These are phyloP conservation scores for Vulpes lagopus DNA, from an alignment of 2,113 vertebrate species.

Conservation along the genomic window DNA sequence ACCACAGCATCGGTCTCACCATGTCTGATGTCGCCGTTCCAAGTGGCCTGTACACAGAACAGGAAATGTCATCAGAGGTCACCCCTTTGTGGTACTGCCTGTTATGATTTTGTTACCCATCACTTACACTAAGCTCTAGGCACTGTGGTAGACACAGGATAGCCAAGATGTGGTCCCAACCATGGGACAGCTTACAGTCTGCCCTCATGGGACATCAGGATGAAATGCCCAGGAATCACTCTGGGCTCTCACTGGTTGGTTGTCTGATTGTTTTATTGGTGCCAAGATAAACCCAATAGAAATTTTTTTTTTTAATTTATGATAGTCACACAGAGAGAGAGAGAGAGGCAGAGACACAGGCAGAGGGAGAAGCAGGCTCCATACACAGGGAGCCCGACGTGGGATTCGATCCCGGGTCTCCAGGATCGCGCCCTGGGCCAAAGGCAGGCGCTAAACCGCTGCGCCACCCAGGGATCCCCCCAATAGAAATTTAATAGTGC, in stretches of 20 bases:
- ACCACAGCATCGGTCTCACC: conserved; percentile 77
- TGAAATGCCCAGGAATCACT: neutral
- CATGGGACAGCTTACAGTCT: neutral
- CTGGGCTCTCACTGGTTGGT: neutral
- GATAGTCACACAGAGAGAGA: too few species aligned
- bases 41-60: conserved; percentile 32
- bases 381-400: too few species aligned
- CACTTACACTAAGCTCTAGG: neutral
- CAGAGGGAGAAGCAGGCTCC: too few species aligned
- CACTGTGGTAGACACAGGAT: neutral
- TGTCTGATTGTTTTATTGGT: conserved; percentile 13
- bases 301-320: neutral
- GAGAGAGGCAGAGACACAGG: too few species aligned
- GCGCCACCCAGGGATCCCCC: neutral
- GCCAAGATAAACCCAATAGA: neutral
- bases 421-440: too few species aligned
- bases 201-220: neutral
- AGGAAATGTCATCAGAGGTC: conserved; percentile 53
- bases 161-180: neutral
- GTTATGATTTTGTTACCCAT: conserved; percentile 14
- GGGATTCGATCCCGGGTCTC: too few species aligned
- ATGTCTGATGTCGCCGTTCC: conserved; percentile 79
- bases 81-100: conserved; percentile 78
- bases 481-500: neutral
- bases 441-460: too few species aligned